A percentile compares a stretch with the other conserved stretches of the same genome.
These are phyloP conservation scores for Rhinopithecus roxellana DNA, from an alignment of 2,113 vertebrate genomes.

Conservation along the genomic window DNA sequence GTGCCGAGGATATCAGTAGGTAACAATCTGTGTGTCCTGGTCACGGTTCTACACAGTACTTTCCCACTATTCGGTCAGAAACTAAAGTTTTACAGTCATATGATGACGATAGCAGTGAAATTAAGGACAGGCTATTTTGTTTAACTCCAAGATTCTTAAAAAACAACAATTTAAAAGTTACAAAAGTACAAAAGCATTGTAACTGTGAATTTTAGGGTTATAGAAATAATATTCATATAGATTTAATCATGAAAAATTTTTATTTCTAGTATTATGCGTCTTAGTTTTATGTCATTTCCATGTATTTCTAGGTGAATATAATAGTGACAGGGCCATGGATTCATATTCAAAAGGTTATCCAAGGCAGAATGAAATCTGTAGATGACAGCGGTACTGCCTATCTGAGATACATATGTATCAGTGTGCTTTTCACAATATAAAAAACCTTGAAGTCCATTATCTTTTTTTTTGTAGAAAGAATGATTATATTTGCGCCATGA, in stretches of 20 bases:
- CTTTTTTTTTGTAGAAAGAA: background rate
- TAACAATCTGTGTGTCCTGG: background rate
- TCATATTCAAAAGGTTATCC: background rate
- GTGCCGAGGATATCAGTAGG: background rate
- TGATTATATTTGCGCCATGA: too few species aligned
- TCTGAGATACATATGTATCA: background rate
- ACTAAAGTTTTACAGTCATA: background rate
- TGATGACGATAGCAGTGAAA: background rate
- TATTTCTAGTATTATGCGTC: background rate
- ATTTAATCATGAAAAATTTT: background rate
- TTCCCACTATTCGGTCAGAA: rapidly evolving
- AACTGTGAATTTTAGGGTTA: background rate
- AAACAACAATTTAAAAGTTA: slow-evolving; percentile 11
- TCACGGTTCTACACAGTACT: background rate
- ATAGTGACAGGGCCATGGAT: background rate
- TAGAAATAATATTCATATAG: background rate
- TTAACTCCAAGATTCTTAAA: background rate
- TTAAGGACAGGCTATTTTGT: background rate
- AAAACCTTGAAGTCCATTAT: background rate
- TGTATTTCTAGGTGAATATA: background rate
- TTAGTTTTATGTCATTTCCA: background rate
- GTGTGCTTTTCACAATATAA: background rate
- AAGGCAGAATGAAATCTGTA: background rate
- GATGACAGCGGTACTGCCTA: background rate
- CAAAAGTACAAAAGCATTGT: background rate